A percentile compares a stretch with the other conserved stretches of the same genome.
Conservation (phyloP, 2,888 invertebrate species). For the Embidobia sp. region DNA sequence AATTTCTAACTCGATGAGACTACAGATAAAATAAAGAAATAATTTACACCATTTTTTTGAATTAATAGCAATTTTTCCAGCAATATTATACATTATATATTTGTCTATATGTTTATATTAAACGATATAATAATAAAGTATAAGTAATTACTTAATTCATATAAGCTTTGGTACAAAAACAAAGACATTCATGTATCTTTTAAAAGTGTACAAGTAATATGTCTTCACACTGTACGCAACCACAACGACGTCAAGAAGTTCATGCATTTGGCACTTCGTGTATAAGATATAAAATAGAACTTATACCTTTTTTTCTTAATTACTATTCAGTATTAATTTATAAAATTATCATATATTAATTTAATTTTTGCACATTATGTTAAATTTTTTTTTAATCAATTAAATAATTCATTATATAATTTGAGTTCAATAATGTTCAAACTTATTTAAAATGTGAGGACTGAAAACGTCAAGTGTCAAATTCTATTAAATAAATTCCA, state of each 20-base stretch:
- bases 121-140: constrained; percentile 78
- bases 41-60: background rate
- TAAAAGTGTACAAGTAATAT: constrained; percentile 60
- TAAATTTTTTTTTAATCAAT: no score
- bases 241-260: constrained; percentile 61
- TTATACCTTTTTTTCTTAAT: background rate
- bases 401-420: no score
- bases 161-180: constrained; percentile 81
- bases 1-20: background rate
- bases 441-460: no score
- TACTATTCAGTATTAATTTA: no score
- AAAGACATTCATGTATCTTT: constrained; percentile 75
- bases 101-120: constrained; percentile 64
- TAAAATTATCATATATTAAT: no score
- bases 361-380: no score
- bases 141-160: constrained; percentile 79
- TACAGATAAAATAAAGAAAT: constrained; percentile 13
- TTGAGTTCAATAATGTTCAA: no score
- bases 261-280: constrained; percentile 61
- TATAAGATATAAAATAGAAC: constrained; percentile 35
- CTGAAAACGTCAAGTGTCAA: no score
- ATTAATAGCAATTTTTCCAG: constrained; percentile 14
- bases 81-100: constrained; percentile 63
- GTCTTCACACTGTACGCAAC: constrained; percentile 61
- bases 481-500: no score